Evolutionary conservation across 1,140 invertebrate genomes (phyloP).

Genomic region (Bradysia coprophila): DNA sequence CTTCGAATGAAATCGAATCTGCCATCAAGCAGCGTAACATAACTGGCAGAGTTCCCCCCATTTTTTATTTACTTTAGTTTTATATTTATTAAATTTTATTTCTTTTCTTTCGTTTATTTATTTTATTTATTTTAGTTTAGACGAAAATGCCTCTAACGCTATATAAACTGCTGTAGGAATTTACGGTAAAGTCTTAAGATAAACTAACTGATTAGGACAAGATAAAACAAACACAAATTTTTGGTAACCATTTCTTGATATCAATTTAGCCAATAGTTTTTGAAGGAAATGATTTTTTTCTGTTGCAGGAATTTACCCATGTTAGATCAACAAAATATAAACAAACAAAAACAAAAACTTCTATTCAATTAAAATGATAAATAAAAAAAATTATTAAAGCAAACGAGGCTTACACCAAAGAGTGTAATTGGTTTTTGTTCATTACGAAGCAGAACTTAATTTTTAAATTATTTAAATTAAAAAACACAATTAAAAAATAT

Average conservation of each 20-base stretch:
- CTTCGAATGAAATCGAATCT: no score
- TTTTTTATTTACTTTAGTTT: no score
- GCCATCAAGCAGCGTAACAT: no score
- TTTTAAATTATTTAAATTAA: constrained; percentile 1
- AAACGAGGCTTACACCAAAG: constrained; percentile 3
- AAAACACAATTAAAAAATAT: no score
- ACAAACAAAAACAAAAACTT: constrained; percentile 6
- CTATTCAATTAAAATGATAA: constrained; percentile 6
- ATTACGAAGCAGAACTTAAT: constrained; percentile 2
- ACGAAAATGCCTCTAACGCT: constrained; percentile 1
- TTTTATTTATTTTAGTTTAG: not conserved
- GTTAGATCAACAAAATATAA: no score
- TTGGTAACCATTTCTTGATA: no score
- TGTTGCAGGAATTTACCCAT: constrained; percentile 24
- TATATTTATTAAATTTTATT: no score
- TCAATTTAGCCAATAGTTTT: no score
- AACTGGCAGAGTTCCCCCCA: no score
- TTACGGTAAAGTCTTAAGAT: not conserved
- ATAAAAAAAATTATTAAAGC: constrained; percentile 3
- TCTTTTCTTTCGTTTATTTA: no score
- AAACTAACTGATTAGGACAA: not conserved
- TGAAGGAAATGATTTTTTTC: constrained; percentile 3
- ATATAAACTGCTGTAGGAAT: constrained; percentile 7
- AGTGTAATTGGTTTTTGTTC: constrained; percentile 1
- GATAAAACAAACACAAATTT: not conserved